Evolutionary conservation across 2,888 invertebrate species (phyloP), one percentile per base, ranked within the genome.

Genomic region (Piscicola geometra): DNA sequence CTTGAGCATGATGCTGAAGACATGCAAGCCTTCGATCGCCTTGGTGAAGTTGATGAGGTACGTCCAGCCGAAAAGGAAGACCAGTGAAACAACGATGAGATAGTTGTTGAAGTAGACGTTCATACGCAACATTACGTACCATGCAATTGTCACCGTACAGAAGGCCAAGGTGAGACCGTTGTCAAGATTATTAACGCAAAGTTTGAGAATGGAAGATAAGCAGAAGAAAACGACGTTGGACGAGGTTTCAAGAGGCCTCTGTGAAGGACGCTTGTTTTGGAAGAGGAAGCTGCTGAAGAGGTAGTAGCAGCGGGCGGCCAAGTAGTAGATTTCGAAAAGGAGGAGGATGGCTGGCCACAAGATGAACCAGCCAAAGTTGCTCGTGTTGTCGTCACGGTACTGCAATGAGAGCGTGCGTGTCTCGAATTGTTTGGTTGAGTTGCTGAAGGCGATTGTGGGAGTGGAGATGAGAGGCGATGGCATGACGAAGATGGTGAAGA

Each of bases 51-150:
- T 77, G 35, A 85, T 83, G n/a, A 83, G 81, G 56, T 81, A 79
- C 35, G 84, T 74, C 85, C 85, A 85, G 0, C 84, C 84, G 2
- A 83, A 75, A 30, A 83, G 81, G 18, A 84, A 76, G 9, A 82
- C 81, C 0, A 82, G 75, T 0, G 84, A 81, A 1, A 84, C 79
- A 25, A 83, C 75, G 74, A 83, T 82, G 69, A 82, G 82, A 78
- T 83, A 82, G 75, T 80, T 79, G 0, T 35, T 15, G 41, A 79
- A 78, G 15, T 79, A 76, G 5, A 76, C 21, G 3, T 78, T 71
- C 69, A 82, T 82, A 3, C 82, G 76, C 21, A 74, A 82, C 3
- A 82, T 76, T 5, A 52, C 78, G 64, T 82, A 81, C 84, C 84
- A 84, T 0, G 78, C 77, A 28, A 84, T 76, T 1, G 82, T 81